These are phyloP conservation scores for Brachionus paranguensis DNA, from an alignment of 1,140 invertebrate species.

Conservation along the genomic window DNA sequence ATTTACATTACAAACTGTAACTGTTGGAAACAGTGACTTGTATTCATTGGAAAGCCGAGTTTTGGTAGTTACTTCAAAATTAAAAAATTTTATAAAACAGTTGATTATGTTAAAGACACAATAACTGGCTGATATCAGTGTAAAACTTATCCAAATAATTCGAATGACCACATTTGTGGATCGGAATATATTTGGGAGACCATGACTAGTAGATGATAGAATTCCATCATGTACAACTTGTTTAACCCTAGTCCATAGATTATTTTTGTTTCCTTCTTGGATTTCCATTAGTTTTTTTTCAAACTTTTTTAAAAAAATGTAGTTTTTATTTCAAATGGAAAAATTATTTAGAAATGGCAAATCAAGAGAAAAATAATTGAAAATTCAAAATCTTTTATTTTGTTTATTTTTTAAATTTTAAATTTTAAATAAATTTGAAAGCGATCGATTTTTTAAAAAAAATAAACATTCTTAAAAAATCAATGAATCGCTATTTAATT, in stretches of 20 bases:
- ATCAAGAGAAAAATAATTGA: too few relatives aligned
- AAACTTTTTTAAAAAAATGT: too few relatives aligned
- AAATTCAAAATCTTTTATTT: too few relatives aligned
- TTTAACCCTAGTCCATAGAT: not conserved
- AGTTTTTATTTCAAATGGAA: too few relatives aligned
- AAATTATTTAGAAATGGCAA: too few relatives aligned
- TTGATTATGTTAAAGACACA: not conserved
- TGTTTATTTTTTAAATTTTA: too few relatives aligned
- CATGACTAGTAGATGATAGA: not conserved
- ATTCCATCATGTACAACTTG: not conserved
- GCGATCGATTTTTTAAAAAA: too few relatives aligned
- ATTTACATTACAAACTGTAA: not conserved
- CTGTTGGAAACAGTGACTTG: not conserved
- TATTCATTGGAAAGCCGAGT: not conserved
- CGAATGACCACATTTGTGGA: not conserved
- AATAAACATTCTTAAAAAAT: too few relatives aligned
- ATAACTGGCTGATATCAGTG: not conserved
- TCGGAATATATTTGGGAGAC: not conserved
- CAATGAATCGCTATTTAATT: too few relatives aligned
- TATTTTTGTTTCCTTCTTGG: too few relatives aligned
- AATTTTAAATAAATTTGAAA: too few relatives aligned
- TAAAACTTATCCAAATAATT: not conserved
- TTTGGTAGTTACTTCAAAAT: not conserved
- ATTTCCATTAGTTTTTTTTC: too few relatives aligned
- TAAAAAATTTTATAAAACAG: not conserved